These are phyloP conservation scores for Pseudachorutes palmiensis DNA, from an alignment of 1,140 invertebrate genomes.

Conservation along the genomic window DNA sequence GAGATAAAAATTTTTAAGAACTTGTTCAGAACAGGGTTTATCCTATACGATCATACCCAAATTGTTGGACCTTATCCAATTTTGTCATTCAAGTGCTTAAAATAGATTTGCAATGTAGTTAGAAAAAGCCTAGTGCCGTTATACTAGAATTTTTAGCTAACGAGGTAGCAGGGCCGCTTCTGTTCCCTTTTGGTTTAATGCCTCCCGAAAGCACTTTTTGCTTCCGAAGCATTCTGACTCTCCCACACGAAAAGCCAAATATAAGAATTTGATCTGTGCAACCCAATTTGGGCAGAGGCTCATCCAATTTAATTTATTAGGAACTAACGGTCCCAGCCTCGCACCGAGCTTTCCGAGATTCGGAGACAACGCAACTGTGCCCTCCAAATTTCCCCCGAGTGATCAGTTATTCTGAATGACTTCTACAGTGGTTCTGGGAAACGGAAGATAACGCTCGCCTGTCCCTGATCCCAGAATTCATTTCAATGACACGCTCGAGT, in stretches of 20 bases:
- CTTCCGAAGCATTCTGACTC: background rate
- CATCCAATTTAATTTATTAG: no score
- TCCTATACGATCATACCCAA: no score
- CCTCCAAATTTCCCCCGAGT: no score
- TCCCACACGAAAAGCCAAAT: slow-evolving; percentile 8
- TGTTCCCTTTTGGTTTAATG: background rate
- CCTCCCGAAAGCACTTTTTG: background rate
- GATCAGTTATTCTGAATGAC: background rate
- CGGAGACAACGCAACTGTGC: no score
- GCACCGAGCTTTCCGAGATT: no score
- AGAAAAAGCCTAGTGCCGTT: background rate
- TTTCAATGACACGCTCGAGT: background rate
- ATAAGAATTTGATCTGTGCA: slow-evolving; percentile 31
- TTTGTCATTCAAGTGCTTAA: background rate
- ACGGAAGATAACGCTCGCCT: background rate
- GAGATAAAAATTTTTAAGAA: background rate
- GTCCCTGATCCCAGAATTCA: background rate
- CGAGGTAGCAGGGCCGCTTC: no score
- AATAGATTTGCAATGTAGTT: background rate
- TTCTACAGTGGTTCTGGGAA: background rate
- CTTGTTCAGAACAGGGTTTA: no score
- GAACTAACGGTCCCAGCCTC: no score
- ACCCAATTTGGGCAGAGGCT: slow-evolving; percentile 34
- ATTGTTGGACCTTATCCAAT: background rate
- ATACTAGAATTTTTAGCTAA: background rate